Conservation (phyloP, 2,113 vertebrate species). For the Heliornis fulica region DNA sequence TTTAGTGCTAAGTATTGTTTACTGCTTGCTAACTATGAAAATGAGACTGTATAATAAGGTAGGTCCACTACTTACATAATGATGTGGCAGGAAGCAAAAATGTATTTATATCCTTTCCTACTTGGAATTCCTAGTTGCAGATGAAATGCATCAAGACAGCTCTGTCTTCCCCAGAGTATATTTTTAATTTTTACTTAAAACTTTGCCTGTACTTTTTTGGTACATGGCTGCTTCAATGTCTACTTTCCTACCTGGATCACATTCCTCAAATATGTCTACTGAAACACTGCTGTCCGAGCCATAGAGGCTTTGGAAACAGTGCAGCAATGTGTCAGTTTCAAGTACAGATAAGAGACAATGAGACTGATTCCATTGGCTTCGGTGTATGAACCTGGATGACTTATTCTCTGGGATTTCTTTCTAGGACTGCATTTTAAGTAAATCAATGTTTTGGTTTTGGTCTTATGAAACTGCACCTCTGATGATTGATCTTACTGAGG, state of each 20-base stretch:
- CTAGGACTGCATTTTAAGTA: background rate
- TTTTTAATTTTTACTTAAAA: background rate
- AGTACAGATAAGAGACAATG: background rate
- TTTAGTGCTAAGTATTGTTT: background rate
- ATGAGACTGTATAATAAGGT: background rate
- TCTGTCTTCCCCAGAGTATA: background rate
- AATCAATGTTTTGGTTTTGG: background rate
- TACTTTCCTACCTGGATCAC: background rate
- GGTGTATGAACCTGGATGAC: background rate
- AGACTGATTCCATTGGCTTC: background rate
- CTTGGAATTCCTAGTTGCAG: background rate
- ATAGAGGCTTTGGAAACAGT: background rate
- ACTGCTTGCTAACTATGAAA: background rate
- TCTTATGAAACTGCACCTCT: background rate
- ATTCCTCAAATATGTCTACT: background rate
- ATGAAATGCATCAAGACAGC: background rate
- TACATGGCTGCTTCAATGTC: background rate
- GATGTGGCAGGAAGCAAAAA: background rate
- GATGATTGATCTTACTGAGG: background rate
- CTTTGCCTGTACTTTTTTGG: background rate
- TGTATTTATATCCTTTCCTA: background rate
- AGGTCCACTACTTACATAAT: background rate
- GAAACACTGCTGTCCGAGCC: background rate
- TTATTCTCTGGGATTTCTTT: background rate
- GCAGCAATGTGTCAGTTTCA: background rate